phyloP scores from a whole-genome alignment of 2,888 invertebrate genomes.

The Rhagophthalmus giganteus region DNA sequence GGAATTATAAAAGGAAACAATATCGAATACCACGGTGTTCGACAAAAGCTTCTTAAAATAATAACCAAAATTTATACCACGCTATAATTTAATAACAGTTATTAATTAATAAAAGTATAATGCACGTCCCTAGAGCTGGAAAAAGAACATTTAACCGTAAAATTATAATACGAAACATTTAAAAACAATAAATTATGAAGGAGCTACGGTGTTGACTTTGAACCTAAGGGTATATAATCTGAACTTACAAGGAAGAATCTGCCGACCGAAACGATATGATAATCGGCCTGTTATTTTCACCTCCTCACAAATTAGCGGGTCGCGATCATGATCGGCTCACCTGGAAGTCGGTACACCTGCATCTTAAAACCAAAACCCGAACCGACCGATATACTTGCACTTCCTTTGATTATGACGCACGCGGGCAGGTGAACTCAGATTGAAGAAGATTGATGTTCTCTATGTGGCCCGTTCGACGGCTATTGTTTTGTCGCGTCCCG shows the following conservation, averaged over 20 bases:
- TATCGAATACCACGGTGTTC: slow-evolving; percentile 11
- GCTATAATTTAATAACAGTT: slow-evolving; percentile 24
- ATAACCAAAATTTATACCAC: slow-evolving; percentile 1
- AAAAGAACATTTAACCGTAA: slow-evolving; percentile 16
- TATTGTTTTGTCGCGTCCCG: slow-evolving; percentile 21
- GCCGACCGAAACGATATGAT: slow-evolving; percentile 45
- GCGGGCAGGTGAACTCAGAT: slow-evolving; percentile 36
- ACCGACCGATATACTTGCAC: slow-evolving; percentile 32
- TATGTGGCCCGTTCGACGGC: slow-evolving; percentile 24
- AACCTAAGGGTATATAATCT: slow-evolving; percentile 47
- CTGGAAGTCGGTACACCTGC: slow-evolving; percentile 47
- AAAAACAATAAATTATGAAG: slow-evolving; percentile 43
- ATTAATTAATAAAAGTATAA: slow-evolving; percentile 24
- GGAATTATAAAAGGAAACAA: slow-evolving; percentile 15
- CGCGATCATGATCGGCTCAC: slow-evolving; percentile 44
- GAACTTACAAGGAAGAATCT: slow-evolving; percentile 33
- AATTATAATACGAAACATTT: slow-evolving; percentile 35
- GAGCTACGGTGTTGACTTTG: slow-evolving; percentile 49
- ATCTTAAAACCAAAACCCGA: slow-evolving; percentile 23
- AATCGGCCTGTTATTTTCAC: slow-evolving; percentile 55
- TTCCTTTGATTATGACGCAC: slow-evolving; percentile 39
- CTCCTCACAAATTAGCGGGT: slow-evolving; percentile 55
- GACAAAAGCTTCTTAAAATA: slow-evolving; percentile 5
- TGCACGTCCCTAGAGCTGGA: slow-evolving; percentile 14
- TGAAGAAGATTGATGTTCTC: slow-evolving; percentile 39